Conservation (phyloP, 2,888 invertebrate species). For the Macroteleia sp. region DNA sequence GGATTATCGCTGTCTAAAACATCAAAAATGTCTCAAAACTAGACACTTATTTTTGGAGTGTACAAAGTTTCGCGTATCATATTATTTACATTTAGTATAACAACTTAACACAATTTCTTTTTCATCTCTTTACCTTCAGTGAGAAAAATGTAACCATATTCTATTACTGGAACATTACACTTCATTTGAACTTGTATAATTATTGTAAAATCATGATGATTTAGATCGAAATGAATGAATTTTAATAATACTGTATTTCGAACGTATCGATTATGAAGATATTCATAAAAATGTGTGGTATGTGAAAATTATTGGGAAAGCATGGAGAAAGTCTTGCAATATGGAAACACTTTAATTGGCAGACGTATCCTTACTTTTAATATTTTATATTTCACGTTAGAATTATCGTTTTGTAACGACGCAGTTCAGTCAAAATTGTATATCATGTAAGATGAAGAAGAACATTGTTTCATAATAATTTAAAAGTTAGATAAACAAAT, state of each 20-base stretch:
- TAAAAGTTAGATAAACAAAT: slow-evolving; percentile 25
- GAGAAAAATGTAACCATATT: no score
- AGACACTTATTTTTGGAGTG: no score
- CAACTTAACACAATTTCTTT: no score
- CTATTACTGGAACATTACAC: no score
- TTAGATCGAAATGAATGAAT: slow-evolving; percentile 36
- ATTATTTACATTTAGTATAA: no score
- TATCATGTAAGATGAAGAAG: slow-evolving; percentile 35
- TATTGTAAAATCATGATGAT: slow-evolving; percentile 34
- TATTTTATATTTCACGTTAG: slow-evolving; percentile 42
- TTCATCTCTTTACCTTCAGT: no score
- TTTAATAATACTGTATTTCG: slow-evolving; percentile 37
- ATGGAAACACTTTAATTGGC: slow-evolving; percentile 47
- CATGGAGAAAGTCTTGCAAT: slow-evolving; percentile 62
- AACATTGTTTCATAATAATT: slow-evolving; percentile 26
- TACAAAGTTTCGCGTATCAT: no score
- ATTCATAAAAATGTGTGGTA: slow-evolving; percentile 61
- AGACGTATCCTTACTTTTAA: slow-evolving; percentile 46
- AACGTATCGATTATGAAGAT: slow-evolving; percentile 55
- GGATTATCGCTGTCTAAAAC: no score
- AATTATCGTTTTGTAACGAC: slow-evolving; percentile 15
- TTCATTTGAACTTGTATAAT: slow-evolving; percentile 32
- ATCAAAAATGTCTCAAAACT: no score
- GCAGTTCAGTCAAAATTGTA: slow-evolving; percentile 32
- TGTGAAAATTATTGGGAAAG: slow-evolving; percentile 67